Conservation (phyloP, 2,888 invertebrate genomes). For the Agonopterix heracliana region DNA sequence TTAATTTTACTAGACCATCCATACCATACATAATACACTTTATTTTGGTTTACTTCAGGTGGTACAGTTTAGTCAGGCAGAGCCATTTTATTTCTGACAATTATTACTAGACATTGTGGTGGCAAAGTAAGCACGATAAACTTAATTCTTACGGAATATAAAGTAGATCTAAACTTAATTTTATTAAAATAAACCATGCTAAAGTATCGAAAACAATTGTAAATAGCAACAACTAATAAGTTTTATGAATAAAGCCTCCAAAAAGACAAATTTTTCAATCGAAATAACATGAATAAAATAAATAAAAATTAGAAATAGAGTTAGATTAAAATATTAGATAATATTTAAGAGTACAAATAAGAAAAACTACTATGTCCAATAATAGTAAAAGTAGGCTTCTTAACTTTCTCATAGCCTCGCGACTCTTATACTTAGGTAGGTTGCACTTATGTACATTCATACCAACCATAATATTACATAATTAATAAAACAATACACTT, state of each 20-base stretch:
- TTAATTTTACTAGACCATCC: too few relatives aligned
- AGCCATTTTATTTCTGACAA: too few relatives aligned
- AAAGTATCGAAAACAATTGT: slow-evolving; percentile 62
- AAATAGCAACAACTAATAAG: slow-evolving; percentile 65
- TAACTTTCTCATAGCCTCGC: slow-evolving; percentile 1
- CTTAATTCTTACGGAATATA: slow-evolving; percentile 15
- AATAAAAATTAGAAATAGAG: slow-evolving; percentile 42
- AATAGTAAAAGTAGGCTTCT: too few relatives aligned
- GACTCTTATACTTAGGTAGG: not conserved
- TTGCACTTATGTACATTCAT: slow-evolving; percentile 19
- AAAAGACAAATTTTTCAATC: slow-evolving; percentile 45
- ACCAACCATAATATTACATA: slow-evolving; percentile 27
- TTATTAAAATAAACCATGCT: slow-evolving; percentile 44
- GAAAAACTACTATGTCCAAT: slow-evolving; percentile 19
- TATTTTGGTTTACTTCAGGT: too few relatives aligned
- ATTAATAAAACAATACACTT: slow-evolving; percentile 18
- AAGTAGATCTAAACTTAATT: too few relatives aligned
- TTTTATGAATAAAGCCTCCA: slow-evolving; percentile 55
- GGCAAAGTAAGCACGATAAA: slow-evolving; percentile 9
- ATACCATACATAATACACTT: too few relatives aligned
- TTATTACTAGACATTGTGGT: not conserved
- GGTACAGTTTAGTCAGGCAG: too few relatives aligned
- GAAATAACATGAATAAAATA: slow-evolving; percentile 51
- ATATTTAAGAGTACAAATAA: slow-evolving; percentile 31
- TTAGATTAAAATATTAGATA: slow-evolving; percentile 27